A percentile compares a stretch with the other conserved stretches of the same genome.
These are phyloP conservation scores for Kobus ellipsiprymnus DNA, from an alignment of 2,113 vertebrate species.

Conservation along the genomic window DNA sequence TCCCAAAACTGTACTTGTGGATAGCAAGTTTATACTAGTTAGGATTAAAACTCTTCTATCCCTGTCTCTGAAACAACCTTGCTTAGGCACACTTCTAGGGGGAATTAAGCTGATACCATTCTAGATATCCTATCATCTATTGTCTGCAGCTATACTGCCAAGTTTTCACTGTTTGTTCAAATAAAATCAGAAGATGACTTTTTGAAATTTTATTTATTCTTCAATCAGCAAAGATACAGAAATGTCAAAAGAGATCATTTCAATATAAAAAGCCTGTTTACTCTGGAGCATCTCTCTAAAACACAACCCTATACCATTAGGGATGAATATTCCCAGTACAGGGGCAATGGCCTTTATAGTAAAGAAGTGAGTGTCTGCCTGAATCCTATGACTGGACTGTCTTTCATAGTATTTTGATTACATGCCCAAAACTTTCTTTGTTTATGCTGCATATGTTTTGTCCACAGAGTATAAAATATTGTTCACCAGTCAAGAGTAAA, in stretches of 20 bases:
- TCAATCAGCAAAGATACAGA: background rate
- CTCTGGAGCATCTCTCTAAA: background rate
- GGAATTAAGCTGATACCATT: background rate
- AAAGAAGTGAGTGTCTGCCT: rapidly evolving
- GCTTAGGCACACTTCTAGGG: background rate
- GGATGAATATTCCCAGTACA: rapidly evolving
- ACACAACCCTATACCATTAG: background rate
- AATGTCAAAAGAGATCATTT: background rate
- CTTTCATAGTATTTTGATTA: background rate
- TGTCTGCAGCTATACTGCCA: background rate
- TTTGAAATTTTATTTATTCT: background rate
- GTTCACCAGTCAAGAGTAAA: background rate
- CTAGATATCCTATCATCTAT: background rate
- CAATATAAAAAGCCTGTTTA: background rate
- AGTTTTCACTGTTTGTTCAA: background rate
- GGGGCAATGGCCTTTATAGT: rapidly evolving
- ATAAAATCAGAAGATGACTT: background rate
- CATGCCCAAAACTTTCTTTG: background rate
- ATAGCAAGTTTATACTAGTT: background rate
- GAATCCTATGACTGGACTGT: background rate
- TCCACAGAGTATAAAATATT: background rate
- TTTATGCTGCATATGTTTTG: background rate
- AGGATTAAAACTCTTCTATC: background rate
- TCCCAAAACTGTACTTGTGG: rapidly evolving
- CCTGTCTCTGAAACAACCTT: background rate